These are phyloP conservation scores for Chironomus tentans DNA, from an alignment of 2,888 invertebrate genomes.

Conservation along the genomic window DNA sequence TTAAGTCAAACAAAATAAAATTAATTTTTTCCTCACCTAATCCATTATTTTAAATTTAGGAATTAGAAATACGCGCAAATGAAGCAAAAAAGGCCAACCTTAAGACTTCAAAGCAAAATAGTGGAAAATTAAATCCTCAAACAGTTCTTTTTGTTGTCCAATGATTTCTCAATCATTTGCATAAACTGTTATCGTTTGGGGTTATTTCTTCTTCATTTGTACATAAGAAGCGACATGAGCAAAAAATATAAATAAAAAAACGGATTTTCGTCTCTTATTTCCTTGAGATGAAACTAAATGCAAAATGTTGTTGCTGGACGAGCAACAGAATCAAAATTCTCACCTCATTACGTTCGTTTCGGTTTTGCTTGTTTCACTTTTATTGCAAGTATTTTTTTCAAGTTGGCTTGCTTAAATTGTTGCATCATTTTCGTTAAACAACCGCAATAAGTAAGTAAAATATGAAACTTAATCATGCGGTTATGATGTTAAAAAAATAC, in stretches of 20 bases:
- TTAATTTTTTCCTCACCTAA: no score
- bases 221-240: no score
- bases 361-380: constrained; percentile 16
- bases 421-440: constrained; percentile 13
- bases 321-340: not conserved
- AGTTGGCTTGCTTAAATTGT: not conserved
- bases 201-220: no score
- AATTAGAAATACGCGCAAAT: no score
- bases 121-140: no score
- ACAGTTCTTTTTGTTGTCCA: no score
- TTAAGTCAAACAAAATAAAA: no score
- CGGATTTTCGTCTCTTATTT: no score
- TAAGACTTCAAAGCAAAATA: no score
- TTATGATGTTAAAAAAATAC: not conserved
- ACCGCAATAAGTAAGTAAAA: not conserved
- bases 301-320: not conserved
- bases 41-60: no score
- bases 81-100: no score
- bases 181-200: not conserved
- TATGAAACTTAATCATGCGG: constrained; percentile 27
- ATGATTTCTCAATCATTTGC: not conserved
- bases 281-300: not conserved
- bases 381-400: not conserved
- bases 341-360: constrained; percentile 25
- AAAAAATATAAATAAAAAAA: no score